Evolutionary conservation across 2,113 vertebrate species (phyloP).

Genomic region (Triplophysa dalaica): DNA sequence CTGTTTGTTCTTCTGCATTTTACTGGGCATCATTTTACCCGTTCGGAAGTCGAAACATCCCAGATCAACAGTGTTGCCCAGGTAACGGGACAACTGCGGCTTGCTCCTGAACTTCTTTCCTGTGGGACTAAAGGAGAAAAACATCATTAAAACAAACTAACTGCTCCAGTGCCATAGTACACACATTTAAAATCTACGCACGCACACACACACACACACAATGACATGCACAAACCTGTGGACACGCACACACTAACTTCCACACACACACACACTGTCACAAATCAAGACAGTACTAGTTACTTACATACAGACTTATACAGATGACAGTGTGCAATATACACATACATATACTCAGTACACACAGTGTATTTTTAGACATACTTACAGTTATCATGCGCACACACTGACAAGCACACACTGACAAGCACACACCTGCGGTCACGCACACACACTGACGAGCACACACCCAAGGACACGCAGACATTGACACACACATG

Average conservation of each 20-base stretch:
- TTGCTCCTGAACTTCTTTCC: conserved; percentile 90
- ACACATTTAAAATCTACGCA: background rate
- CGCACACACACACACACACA: background rate
- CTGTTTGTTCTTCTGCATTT: conserved; percentile 88
- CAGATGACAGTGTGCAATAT: no score
- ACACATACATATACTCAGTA: no score
- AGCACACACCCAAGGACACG: background rate
- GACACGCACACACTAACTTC: no score
- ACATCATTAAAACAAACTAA: background rate
- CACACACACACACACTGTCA: background rate
- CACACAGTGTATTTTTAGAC: no score
- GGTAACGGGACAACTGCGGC: conserved; percentile 84
- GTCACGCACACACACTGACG: no score
- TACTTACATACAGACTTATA: no score
- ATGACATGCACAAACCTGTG: no score
- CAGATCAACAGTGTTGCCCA: conserved; percentile 84
- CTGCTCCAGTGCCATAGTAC: background rate
- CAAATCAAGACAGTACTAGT: no score
- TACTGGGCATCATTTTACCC: conserved; percentile 89
- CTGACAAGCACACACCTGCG: no score
- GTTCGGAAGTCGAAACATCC: conserved; percentile 89
- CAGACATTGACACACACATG: background rate
- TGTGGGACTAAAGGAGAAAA: conserved; percentile 77
- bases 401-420: background rate
- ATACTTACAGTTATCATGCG: no score